Evolutionary conservation across 2,113 vertebrate species (phyloP).

Genomic region (Platanista minor): DNA sequence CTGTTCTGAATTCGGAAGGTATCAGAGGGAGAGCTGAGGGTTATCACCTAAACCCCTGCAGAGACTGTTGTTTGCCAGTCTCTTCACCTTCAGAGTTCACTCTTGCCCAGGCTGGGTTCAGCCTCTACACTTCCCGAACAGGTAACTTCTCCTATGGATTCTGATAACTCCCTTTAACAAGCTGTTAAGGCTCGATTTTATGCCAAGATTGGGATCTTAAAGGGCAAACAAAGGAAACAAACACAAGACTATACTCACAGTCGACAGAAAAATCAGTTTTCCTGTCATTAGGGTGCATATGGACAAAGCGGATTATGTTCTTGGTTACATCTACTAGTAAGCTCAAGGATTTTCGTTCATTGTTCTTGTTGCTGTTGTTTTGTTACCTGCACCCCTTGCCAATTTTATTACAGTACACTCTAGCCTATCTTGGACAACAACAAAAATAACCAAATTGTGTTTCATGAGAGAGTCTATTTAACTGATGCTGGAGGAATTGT

Average conservation of each 20-base stretch:
- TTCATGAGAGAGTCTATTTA: not conserved
- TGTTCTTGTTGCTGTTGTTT: not conserved
- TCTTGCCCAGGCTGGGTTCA: not conserved
- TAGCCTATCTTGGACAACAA: not conserved
- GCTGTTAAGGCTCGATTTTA: conserved; percentile 6
- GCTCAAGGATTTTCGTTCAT: not conserved
- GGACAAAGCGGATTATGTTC: not conserved
- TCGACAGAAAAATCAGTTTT: not conserved
- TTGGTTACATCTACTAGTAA: not conserved
- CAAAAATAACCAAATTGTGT: not conserved
- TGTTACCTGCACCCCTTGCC: not conserved
- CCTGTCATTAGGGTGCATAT: not conserved
- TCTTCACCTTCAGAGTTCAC: not conserved
- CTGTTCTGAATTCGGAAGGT: not conserved
- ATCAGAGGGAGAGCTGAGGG: not conserved
- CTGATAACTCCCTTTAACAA: not conserved
- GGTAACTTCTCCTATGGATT: not conserved
- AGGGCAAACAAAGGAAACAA: conserved; percentile 1
- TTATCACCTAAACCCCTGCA: not conserved
- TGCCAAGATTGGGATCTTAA: not conserved
- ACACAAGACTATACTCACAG: not conserved
- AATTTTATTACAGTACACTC: not conserved
- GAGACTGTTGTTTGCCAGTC: not conserved
- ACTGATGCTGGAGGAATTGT: not conserved
- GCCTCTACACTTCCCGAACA: not conserved